These are phyloP conservation scores for Nyctalus aviator DNA, from an alignment of 2,797 vertebrate genomes.

Conservation along the genomic window DNA sequence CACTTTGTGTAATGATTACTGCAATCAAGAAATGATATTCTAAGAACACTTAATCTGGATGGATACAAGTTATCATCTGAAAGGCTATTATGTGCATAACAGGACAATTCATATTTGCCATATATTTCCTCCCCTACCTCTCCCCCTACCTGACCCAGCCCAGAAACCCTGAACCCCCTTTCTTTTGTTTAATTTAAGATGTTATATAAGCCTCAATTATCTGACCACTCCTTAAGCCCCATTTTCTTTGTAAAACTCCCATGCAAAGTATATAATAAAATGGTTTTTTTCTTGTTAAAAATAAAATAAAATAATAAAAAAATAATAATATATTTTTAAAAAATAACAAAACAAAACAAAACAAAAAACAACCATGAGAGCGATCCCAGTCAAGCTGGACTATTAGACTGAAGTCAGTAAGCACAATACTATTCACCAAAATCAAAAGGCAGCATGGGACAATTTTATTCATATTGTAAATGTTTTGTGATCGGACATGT, in stretches of 20 bases:
- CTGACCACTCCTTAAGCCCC: not conserved
- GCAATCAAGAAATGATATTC: not conserved
- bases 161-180: not conserved
- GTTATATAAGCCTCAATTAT: not conserved
- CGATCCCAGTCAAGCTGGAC: not conserved
- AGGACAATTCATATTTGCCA: not conserved
- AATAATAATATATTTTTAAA: no score
- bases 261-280: not conserved
- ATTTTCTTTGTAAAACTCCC: not conserved
- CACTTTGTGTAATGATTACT: not conserved
- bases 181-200: not conserved
- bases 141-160: fast-evolving
- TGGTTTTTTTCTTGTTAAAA: not conserved
- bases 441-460: not conserved
- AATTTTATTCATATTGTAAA: not conserved
- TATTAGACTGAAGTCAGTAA: not conserved
- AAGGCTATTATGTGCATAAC: not conserved
- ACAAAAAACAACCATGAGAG: not conserved
- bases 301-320: no score
- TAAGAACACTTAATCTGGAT: not conserved
- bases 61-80: not conserved
- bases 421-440: not conserved
- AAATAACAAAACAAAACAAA: no score
- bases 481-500: no score
- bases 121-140: fast-evolving